Percentiles rank a stretch among this genome's conserved stretches.
Evolutionary conservation across 1,140 invertebrate genomes (phyloP).

Genomic region (Caenorhabditis brenneri): DNA sequence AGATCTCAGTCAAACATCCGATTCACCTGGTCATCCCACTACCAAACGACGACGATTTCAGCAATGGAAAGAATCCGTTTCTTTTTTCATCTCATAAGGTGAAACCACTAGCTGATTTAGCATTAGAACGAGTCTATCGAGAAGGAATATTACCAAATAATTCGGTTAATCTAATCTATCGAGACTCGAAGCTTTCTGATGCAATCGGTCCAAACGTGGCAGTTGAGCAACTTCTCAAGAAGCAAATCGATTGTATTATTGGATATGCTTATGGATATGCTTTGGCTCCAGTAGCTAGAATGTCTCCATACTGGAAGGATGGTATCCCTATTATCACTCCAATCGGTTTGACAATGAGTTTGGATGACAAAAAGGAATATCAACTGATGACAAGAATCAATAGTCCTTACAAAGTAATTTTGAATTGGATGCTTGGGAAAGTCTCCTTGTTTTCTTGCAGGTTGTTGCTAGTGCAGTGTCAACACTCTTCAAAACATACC

Average conservation of each 20-base stretch:
- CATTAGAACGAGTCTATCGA: slow-evolving; percentile 62
- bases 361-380: slow-evolving; percentile 77
- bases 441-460: slow-evolving; percentile 34
- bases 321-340: slow-evolving; percentile 80
- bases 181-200: slow-evolving; percentile 64
- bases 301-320: slow-evolving; percentile 66
- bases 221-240: slow-evolving; percentile 61
- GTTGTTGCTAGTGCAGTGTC: slow-evolving; percentile 74
- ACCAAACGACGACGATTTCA: slow-evolving; percentile 55
- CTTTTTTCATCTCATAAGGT: slow-evolving; percentile 61
- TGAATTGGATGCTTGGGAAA: slow-evolving; percentile 66
- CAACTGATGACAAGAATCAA: slow-evolving; percentile 84
- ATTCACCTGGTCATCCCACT: slow-evolving; percentile 69
- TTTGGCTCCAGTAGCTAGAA: slow-evolving; percentile 68
- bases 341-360: slow-evolving; percentile 82
- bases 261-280: slow-evolving; percentile 71
- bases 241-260: slow-evolving; percentile 67
- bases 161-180: slow-evolving; percentile 61
- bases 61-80: slow-evolving; percentile 64
- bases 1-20: slow-evolving; percentile 50
- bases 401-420: slow-evolving; percentile 81
- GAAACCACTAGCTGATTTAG: slow-evolving; percentile 65
- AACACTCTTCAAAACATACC: slow-evolving; percentile 77
- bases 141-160: slow-evolving; percentile 58
- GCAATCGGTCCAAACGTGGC: slow-evolving; percentile 70